Percentiles rank a stretch among this genome's conserved stretches.
Evolutionary conservation across 2,888 invertebrate genomes (phyloP).

Genomic region (Drosophila nigricruria): DNA sequence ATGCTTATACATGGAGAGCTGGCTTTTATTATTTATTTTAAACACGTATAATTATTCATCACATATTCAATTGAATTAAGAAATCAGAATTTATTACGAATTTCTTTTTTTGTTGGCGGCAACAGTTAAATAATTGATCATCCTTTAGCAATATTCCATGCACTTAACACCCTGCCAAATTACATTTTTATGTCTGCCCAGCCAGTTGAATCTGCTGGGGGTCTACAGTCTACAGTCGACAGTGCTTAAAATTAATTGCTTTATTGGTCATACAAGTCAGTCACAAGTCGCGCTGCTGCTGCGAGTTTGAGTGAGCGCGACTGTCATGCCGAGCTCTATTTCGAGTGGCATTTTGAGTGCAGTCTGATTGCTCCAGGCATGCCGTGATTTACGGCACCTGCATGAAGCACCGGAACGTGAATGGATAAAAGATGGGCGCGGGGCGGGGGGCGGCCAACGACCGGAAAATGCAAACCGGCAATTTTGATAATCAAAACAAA

Average conservation of each 20-base stretch:
- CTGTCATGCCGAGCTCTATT: slow-evolving; percentile 28
- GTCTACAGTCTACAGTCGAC: slow-evolving; percentile 6
- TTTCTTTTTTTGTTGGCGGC: slow-evolving; percentile 1
- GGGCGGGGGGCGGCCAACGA: slow-evolving; percentile 53
- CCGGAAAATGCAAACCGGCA: slow-evolving; percentile 72
- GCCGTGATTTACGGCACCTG: slow-evolving; percentile 69
- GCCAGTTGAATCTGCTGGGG: slow-evolving; percentile 8
- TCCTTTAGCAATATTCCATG: slow-evolving; percentile 52
- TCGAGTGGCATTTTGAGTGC: slow-evolving; percentile 35
- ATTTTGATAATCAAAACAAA: slow-evolving; percentile 83
- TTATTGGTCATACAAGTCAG: slow-evolving; percentile 62
- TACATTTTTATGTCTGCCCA: slow-evolving; percentile 39
- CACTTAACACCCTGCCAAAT: slow-evolving; percentile 55
- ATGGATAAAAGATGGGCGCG: slow-evolving; percentile 26
- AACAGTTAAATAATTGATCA: slow-evolving; percentile 56
- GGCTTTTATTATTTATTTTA: background rate
- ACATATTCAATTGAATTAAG: background rate
- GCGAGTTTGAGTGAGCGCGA: slow-evolving; percentile 14
- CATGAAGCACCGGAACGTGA: slow-evolving; percentile 9
- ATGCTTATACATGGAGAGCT: background rate
- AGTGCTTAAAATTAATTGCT: slow-evolving; percentile 81
- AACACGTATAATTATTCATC: background rate
- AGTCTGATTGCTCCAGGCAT: slow-evolving; percentile 40
- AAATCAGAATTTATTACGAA: background rate
- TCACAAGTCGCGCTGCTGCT: slow-evolving; percentile 30